Percentiles rank a stretch among this genome's conserved stretches.
Evolutionary conservation across 2,888 invertebrate genomes (phyloP).

Genomic region (Agrotis puta): DNA sequence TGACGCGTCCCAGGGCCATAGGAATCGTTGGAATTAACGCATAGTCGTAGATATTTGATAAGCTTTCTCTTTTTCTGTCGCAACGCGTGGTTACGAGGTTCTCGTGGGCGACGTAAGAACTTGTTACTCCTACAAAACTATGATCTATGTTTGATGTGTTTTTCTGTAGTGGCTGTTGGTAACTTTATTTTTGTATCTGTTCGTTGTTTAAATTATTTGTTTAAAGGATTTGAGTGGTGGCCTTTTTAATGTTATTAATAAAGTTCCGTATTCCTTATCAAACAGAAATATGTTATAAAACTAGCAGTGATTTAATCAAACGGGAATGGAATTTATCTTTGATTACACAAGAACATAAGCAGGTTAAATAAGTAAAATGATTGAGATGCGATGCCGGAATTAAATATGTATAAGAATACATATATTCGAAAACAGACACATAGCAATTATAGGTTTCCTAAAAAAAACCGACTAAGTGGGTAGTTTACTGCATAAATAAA

Average conservation of each 20-base stretch:
- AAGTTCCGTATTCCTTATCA: not conserved
- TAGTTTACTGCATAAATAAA: too few relatives aligned
- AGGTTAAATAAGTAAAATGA: not conserved
- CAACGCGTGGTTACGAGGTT: slow-evolving; percentile 42
- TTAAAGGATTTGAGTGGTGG: too few relatives aligned
- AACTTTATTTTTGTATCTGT: slow-evolving; percentile 2
- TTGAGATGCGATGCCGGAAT: too few relatives aligned
- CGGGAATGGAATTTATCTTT: slow-evolving; percentile 14
- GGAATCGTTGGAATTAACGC: slow-evolving; percentile 43
- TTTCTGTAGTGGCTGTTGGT: slow-evolving; percentile 11
- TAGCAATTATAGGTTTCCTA: too few relatives aligned
- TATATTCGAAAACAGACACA: too few relatives aligned
- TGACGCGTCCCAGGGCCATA: slow-evolving; percentile 48
- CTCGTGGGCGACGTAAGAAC: slow-evolving; percentile 48
- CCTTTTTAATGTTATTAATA: not conserved
- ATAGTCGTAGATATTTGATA: slow-evolving; percentile 57
- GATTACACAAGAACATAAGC: not conserved
- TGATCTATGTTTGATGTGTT: slow-evolving; percentile 28
- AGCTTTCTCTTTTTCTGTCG: slow-evolving; percentile 65
- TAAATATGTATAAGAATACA: too few relatives aligned
- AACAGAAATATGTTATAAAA: not conserved
- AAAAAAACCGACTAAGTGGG: too few relatives aligned
- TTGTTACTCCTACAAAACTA: slow-evolving; percentile 37
- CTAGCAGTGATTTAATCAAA: not conserved
- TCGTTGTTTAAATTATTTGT: not conserved